Evolutionary conservation across 2,888 invertebrate species (phyloP), one percentile per base, ranked within the genome.

Genomic region (Drosophila kanekoi): DNA sequence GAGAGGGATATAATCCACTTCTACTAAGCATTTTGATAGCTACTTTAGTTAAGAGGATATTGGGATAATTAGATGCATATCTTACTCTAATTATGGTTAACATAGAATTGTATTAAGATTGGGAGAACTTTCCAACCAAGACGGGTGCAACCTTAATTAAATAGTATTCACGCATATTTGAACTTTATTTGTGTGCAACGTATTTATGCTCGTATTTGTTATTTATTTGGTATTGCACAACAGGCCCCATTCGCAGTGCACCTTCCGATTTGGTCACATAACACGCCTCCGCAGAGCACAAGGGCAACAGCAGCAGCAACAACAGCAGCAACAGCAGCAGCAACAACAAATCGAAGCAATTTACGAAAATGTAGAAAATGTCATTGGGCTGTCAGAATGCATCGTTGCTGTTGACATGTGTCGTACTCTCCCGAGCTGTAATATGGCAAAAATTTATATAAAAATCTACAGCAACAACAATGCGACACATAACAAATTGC

Each of bases 341-440:
- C 54, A 76, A 72, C 65, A 73, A 87, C 85, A 90, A 89, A 87
- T 89, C 87, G 85, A 89, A 89, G 90, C 88, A 90, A 90, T 90
- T 90, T 90, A 86, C 85, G 81, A 90, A 90, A 90, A 90, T 88
- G 89, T 89, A 86, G 84, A 90, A 89, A 90, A 90, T 86, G 87
- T 90, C 89, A 90, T 87, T 90, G 90, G 89, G 90, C 90, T 90
- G 91, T 90, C 91, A 90, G 79, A 88, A 79, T 81, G 88, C 89
- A 89, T 87, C 84, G 83, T 85, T 85, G 85, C 58, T 74, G 85
- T 79, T 85, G 87, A 87, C 85, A 87, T 80, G 80, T 83, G 86
- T 70, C 73, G 56, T 47, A 70, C 62, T 45, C 63, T 49, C 47
- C 53, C 58, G 58, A 61, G 47, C 68, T 68, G 67, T 71, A 72